A percentile compares a stretch with the other conserved stretches of the same genome.
phyloP scores from a whole-genome alignment of 1,140 invertebrate species.

The Platorchestia sp. region DNA sequence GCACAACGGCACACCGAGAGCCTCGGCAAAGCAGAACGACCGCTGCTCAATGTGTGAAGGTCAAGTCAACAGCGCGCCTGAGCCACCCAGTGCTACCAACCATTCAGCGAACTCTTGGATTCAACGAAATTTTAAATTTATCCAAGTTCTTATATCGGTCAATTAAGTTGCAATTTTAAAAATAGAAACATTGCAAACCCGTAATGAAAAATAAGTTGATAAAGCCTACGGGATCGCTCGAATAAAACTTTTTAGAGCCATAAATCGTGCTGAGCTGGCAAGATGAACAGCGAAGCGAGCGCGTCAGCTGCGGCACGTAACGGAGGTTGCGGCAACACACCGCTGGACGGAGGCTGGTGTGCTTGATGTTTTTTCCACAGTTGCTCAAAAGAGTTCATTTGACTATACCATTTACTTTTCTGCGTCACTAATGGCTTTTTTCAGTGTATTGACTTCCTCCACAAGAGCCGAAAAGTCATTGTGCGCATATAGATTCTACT shows the following conservation, averaged over 20 bases:
- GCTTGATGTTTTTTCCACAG: background rate
- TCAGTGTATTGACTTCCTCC: background rate
- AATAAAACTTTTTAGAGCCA: background rate
- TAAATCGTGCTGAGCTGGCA: background rate
- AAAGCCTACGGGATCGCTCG: background rate
- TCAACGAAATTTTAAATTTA: background rate
- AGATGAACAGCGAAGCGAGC: background rate
- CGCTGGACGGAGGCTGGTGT: background rate
- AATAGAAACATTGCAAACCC: background rate
- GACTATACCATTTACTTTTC: background rate
- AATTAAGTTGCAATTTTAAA: background rate
- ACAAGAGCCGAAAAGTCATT: background rate
- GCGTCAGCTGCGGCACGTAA: background rate
- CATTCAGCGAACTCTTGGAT: background rate
- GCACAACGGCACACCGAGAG: background rate
- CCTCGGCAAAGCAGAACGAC: background rate
- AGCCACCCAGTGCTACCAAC: background rate
- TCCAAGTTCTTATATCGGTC: background rate
- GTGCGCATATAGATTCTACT: too few relatives aligned
- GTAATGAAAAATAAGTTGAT: background rate
- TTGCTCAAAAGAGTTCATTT: background rate
- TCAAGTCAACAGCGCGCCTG: background rate
- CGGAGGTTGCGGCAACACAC: background rate
- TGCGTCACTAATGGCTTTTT: background rate
- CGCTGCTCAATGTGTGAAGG: background rate